Conservation (phyloP, 2,888 invertebrate species). For the Tanypteryx hageni region DNA sequence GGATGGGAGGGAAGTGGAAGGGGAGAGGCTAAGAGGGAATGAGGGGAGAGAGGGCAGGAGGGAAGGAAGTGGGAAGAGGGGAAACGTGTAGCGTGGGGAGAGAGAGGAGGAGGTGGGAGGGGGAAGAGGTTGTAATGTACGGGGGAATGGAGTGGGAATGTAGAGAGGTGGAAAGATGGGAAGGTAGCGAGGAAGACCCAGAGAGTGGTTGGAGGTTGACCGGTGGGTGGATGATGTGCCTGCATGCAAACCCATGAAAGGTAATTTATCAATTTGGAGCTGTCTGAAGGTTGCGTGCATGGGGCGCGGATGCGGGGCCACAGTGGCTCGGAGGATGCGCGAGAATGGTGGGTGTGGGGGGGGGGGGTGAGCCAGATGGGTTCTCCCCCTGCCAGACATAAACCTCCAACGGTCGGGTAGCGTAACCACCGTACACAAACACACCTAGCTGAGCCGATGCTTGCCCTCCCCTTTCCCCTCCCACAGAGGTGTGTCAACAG, state of each 20-base stretch:
- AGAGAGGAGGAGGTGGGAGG: not conserved
- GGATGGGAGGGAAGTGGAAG: no score
- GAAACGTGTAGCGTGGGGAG: no score
- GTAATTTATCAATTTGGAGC: slow-evolving; percentile 35
- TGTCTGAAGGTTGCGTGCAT: slow-evolving; percentile 4
- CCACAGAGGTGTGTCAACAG: not conserved
- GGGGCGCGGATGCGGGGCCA: not conserved
- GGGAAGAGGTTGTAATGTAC: not conserved
- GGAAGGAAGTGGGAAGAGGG: no score
- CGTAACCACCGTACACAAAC: no score
- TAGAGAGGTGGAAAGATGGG: no score
- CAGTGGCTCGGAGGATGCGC: no score
- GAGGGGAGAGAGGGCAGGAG: no score
- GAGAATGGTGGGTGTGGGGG: no score
- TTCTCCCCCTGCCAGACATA: no score
- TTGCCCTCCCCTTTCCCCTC: not conserved
- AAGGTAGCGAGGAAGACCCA: not conserved
- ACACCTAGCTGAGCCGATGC: not conserved
- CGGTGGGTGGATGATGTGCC: not conserved
- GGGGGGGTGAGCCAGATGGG: no score
- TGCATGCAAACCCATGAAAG: slow-evolving; percentile 11
- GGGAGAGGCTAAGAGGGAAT: no score
- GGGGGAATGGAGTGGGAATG: not conserved
- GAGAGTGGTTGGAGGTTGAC: not conserved
- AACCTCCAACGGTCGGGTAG: no score